These are phyloP conservation scores for Pecten maximus DNA, from an alignment of 2,888 invertebrate genomes.

Conservation along the genomic window DNA sequence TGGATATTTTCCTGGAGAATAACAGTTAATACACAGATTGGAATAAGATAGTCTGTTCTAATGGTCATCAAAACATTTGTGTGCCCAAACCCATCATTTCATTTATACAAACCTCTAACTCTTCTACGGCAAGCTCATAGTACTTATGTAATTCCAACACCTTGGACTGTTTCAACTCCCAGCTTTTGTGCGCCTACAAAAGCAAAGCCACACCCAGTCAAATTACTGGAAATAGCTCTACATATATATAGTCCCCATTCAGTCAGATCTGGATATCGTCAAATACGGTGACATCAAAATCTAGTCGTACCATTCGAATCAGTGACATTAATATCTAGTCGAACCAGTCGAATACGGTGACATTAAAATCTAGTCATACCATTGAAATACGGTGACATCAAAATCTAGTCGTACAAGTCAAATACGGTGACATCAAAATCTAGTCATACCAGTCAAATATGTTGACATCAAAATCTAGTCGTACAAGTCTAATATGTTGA, in stretches of 20 bases:
- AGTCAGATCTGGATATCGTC: not conserved
- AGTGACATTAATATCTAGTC: no score
- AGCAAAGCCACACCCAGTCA: not conserved
- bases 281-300: not conserved
- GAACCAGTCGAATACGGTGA: not conserved
- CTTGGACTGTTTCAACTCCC: conserved; percentile 49
- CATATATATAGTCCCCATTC: not conserved
- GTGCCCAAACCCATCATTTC: not conserved
- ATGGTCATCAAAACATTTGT: not conserved
- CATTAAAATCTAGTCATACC: not conserved
- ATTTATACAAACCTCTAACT: conserved; percentile 47
- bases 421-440: not conserved
- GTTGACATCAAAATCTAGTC: no score
- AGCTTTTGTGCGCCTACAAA: conserved; percentile 41
- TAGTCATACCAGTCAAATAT: no score
- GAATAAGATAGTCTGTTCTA: not conserved
- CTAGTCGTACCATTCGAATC: no score
- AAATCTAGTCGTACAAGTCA: not conserved
- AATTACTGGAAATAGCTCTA: conserved; percentile 31
- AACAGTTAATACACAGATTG: not conserved
- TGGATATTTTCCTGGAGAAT: not conserved
- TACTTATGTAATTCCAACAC: conserved; percentile 49
- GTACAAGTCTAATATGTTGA: no score
- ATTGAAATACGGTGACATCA: not conserved
- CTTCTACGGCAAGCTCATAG: conserved; percentile 51